Evolutionary conservation across 35 echinoderm and acorn worm species (phyloP).

Genomic region (Lytechinus variegatus): DNA sequence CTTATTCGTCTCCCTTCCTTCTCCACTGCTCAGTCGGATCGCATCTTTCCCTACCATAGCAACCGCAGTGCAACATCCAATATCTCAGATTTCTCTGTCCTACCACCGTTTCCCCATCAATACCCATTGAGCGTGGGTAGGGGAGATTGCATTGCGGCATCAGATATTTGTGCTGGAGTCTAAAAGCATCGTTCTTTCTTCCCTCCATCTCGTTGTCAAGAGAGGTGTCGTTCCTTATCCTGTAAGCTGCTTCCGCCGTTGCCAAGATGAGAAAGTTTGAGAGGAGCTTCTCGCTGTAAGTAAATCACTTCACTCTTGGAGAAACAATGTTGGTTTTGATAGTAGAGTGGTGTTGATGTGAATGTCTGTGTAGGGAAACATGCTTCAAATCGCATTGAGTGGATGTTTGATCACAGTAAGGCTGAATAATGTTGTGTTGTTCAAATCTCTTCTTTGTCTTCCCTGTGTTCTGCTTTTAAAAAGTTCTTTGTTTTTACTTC

Average conservation of each 20-base stretch:
- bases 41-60: constrained; percentile 8
- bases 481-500: too few species aligned
- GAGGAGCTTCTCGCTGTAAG: constrained; percentile 37
- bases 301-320: neutral
- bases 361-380: neutral
- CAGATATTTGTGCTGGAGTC: neutral
- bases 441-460: too few species aligned
- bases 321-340: neutral
- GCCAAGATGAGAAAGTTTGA: constrained; percentile 27
- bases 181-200: constrained; percentile 12
- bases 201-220: neutral
- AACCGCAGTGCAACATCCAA: constrained; percentile 9
- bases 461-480: too few species aligned
- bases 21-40: neutral
- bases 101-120: neutral
- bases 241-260: neutral
- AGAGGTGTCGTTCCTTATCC: constrained; percentile 15
- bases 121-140: neutral
- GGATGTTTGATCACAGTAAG: neutral
- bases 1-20: neutral
- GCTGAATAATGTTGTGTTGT: too few species aligned
- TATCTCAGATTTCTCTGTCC: neutral
- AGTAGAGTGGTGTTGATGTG: neutral
- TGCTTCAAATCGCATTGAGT: neutral
- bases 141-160: constrained; percentile 8